These are phyloP conservation scores for Leptinotarsa tumamoca DNA, from an alignment of 2,888 invertebrate genomes.

Conservation along the genomic window DNA sequence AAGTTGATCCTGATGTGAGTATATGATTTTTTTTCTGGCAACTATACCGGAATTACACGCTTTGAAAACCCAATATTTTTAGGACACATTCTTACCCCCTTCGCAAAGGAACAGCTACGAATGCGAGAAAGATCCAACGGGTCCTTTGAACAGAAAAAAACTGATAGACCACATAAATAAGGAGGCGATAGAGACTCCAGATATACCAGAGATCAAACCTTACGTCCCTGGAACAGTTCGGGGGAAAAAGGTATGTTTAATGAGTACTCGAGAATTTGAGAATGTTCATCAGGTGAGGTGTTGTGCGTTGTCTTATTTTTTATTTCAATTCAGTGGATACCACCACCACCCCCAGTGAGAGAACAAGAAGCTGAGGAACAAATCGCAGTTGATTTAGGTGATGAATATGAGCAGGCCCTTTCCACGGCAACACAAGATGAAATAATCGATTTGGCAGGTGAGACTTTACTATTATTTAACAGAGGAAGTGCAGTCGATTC, in stretches of 20 bases:
- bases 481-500: background rate
- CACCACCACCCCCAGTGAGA: conserved; percentile 79
- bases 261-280: background rate
- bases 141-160: conserved; percentile 94
- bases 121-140: conserved; percentile 95
- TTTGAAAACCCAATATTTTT: conserved; percentile 57
- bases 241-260: conserved; percentile 84
- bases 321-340: conserved; percentile 76
- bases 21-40: conserved; percentile 1
- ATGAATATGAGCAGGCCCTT: conserved; percentile 94
- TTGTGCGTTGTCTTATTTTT: conserved; percentile 51
- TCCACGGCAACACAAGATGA: conserved; percentile 91
- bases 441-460: conserved; percentile 97
- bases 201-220: conserved; percentile 95
- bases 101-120: conserved; percentile 96
- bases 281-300: background rate
- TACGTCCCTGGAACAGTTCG: conserved; percentile 90
- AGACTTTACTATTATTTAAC: conserved; percentile 34
- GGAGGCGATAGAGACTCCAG: conserved; percentile 97
- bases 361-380: conserved; percentile 89
- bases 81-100: conserved; percentile 98
- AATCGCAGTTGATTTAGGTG: conserved; percentile 92
- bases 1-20: conserved; percentile 99
- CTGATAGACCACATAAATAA: conserved; percentile 97
- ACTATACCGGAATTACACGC: background rate